Conservation (phyloP, 2,888 invertebrate genomes). For the Tuta absoluta region DNA sequence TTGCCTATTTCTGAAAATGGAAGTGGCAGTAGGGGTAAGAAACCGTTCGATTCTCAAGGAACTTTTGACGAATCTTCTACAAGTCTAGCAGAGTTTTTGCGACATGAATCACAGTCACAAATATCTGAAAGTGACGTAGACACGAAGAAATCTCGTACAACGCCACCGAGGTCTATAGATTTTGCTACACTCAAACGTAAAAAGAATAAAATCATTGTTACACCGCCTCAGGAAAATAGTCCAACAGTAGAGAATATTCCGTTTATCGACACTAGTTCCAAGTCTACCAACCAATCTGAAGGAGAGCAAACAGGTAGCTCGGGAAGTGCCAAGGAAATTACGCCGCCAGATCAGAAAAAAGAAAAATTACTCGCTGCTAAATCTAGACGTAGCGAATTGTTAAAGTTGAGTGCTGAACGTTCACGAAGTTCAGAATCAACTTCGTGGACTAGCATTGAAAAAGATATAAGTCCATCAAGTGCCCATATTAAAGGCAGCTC, state of each 20-base stretch:
- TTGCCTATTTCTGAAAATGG: slow-evolving; percentile 75
- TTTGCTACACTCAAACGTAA: slow-evolving; percentile 69
- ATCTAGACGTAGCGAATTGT: slow-evolving; percentile 77
- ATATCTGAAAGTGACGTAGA: slow-evolving; percentile 71
- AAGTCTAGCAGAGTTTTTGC: slow-evolving; percentile 75
- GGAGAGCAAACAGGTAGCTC: slow-evolving; percentile 73
- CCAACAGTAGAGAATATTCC: slow-evolving; percentile 80
- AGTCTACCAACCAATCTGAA: slow-evolving; percentile 67
- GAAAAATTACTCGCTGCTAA: slow-evolving; percentile 73
- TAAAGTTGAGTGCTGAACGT: slow-evolving; percentile 87
- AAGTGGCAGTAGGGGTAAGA: slow-evolving; percentile 50
- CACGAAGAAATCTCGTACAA: slow-evolving; percentile 54
- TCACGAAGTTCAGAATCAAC: slow-evolving; percentile 89
- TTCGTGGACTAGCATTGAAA: slow-evolving; percentile 91
- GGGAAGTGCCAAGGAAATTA: slow-evolving; percentile 67
- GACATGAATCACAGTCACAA: slow-evolving; percentile 70
- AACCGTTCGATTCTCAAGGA: slow-evolving; percentile 77
- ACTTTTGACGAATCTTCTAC: slow-evolving; percentile 82
- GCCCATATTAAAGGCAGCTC: slow-evolving; percentile 84
- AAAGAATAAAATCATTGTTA: slow-evolving; percentile 82
- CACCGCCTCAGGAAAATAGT: slow-evolving; percentile 83
- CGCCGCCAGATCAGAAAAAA: slow-evolving; percentile 66
- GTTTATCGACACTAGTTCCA: slow-evolving; percentile 71
- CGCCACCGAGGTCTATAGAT: slow-evolving; percentile 57
- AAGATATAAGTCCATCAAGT: slow-evolving; percentile 83